Evolutionary conservation across 2,113 vertebrate genomes (phyloP), one percentile per base, ranked within the genome.

Genomic region (Tetraodon nigroviridis): DNA sequence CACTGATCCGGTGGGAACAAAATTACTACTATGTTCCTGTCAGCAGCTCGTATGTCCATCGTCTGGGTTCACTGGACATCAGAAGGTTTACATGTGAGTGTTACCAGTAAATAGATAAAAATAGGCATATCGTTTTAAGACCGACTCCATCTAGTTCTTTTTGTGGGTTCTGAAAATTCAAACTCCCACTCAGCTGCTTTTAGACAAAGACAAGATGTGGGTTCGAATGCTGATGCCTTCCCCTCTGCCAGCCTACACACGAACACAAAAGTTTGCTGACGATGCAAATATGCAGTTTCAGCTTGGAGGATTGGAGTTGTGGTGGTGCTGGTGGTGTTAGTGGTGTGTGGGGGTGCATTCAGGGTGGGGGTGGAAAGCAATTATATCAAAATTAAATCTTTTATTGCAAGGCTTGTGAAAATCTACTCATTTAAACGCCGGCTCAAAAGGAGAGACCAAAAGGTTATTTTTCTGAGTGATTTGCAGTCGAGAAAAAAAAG

Each of bases 161-260:
- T 48, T 19, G 17, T 18, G 17, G n/a, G 4, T 48, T 48, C n/a
- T 48, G 17, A 18, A 48, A 11, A 48, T 48, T 17, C n/a, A 19
- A 48, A 48, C 46, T 18, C 46, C 46, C 46, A 48, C 46, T 48
- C 46, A 48, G 46, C 18, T 19, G 17, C n/a, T 48, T 27, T 48
- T 18, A 18, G 17, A 48, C 46, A 48, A 48, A 48, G 46, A 2
- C 17, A 8, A 20, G 17, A 48, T n/a, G n/a, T 48, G 18, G 46
- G 46, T 19, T 18, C 8, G 17, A 47, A 17, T 18, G 45, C 45
- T 18, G 45, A 48, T 48, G 46, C 46, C 46, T 17, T 48, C 18
- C 46, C 46, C 46, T 48, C 46, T n/a, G 2, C 14, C 46, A 48
- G 46, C 46, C 46, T 18, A 48, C 46, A 18, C 46, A 48, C 17